These are phyloP conservation scores for Branchellion lobata DNA, from an alignment of 2,888 invertebrate species.

Conservation along the genomic window DNA sequence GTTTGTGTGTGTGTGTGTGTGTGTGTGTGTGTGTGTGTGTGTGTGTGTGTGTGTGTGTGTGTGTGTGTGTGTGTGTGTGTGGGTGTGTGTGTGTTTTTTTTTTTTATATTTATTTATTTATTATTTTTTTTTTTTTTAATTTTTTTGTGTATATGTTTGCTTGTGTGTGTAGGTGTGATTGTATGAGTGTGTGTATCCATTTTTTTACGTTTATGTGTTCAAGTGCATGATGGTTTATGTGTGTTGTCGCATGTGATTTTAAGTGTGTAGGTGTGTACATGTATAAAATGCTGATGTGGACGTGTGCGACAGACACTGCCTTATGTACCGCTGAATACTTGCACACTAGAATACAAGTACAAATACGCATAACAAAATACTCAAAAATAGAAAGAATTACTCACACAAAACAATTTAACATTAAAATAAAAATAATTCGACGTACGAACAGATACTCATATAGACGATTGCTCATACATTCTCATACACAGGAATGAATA, in stretches of 20 bases:
- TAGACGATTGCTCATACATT: no score
- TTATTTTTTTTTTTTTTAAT: neutral
- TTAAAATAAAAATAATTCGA: no score
- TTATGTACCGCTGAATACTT: no score
- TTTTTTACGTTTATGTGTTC: constrained; percentile 8
- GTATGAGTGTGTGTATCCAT: neutral
- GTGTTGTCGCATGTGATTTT: neutral
- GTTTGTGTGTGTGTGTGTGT: constrained; percentile 18
- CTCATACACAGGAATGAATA: neutral
- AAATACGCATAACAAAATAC: no score
- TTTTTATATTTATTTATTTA: neutral
- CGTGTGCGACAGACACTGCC: no score
- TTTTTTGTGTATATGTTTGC: neutral
- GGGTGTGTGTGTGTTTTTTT: no score
- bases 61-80: neutral
- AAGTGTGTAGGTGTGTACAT: neutral
- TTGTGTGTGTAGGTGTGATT: neutral
- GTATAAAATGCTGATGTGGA: no score
- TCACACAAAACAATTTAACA: no score
- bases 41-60: neutral
- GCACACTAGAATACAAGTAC: no score
- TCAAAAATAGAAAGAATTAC: no score
- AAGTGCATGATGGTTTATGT: neutral
- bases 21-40: neutral
- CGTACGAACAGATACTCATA: no score